Conservation (phyloP, 2,888 invertebrate genomes). For the Caradrina kadenii region DNA sequence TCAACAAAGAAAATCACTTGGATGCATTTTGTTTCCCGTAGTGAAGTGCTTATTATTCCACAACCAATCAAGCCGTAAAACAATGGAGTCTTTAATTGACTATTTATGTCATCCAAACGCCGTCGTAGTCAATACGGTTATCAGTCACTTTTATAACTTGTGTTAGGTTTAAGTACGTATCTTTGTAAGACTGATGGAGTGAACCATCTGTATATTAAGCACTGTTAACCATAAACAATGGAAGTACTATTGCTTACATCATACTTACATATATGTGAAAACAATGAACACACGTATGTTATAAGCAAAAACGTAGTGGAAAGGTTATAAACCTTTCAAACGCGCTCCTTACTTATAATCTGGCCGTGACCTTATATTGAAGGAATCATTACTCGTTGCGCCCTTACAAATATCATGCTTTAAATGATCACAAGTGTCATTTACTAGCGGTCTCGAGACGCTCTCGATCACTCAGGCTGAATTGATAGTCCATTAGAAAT, state of each 20-base stretch:
- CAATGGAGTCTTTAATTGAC: conserved; percentile 39
- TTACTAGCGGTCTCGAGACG: neutral
- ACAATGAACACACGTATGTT: conserved; percentile 47
- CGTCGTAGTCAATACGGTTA: neutral
- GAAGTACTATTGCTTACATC: conserved; percentile 49
- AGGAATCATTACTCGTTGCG: neutral
- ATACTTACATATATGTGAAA: conserved; percentile 44
- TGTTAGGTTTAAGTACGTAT: conserved; percentile 2
- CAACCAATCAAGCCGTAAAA: conserved; percentile 30
- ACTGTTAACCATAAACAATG: conserved; percentile 39
- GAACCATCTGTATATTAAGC: conserved; percentile 17
- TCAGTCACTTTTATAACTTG: conserved; percentile 7
- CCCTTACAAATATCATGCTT: conserved; percentile 9
- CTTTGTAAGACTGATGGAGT: conserved; percentile 12
- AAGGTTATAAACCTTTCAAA: conserved; percentile 45
- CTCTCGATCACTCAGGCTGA: conserved; percentile 3
- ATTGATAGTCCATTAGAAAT: conserved; percentile 12
- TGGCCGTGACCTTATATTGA: conserved; percentile 38
- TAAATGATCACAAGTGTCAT: conserved; percentile 9
- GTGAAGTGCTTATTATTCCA: conserved; percentile 27
- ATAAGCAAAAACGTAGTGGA: conserved; percentile 41
- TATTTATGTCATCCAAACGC: conserved; percentile 18
- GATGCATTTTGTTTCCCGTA: conserved; percentile 23
- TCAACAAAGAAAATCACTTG: conserved; percentile 8
- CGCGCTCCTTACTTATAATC: conserved; percentile 12